Evolutionary conservation across 1,140 invertebrate genomes (phyloP), one percentile per base, ranked within the genome.

Genomic region (Magallana ariakensis): DNA sequence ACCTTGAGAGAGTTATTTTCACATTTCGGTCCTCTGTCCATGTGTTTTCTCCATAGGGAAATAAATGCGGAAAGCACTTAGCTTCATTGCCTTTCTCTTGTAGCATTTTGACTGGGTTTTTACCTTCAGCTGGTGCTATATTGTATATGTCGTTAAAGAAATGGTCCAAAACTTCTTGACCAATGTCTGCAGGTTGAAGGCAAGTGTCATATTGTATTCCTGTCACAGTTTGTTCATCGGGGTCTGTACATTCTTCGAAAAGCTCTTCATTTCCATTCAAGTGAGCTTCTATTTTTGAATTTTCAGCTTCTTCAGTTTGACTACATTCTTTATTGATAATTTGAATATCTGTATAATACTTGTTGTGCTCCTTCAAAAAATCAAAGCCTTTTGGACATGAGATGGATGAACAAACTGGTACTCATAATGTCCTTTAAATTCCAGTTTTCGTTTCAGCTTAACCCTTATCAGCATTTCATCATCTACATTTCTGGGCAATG

Each of bases 381-480:
- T 66, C 22, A 66, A 19, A n/a, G 15, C 62, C 9, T 33, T 33
- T 33, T 33, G 33, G 33, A 33, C 33, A 33, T 33, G 33, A 33
- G 33, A 33, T 33, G 86, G 80, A 19, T 84, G 55, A 6, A 85
- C 75, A 85, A 85, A 85, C 53, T 85, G 56, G 55, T 81, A 85
- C 16, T 80, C 33, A 22, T 60, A 80, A 82, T 87, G 83, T 13
- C 83, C 83, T 54, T 84, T 87, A 22, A 82, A 85, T 8, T 11
- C n/a, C 1, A 88, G 57, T 53, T 88, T 88, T 66, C 87, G 82
- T 53, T 88, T 88, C 46, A 88, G 33, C 46, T 88, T 88, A 4
- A 88, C 87, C 56, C 15, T 53, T 26, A 88, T 10, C 55, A 83
- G 19, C 13, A 55, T 56, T 62, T 82, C 33, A 81, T 88, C 84